Evolutionary conservation across 2,797 vertebrate genomes (phyloP).

Genomic region (Oceanodroma leucorhoa): DNA sequence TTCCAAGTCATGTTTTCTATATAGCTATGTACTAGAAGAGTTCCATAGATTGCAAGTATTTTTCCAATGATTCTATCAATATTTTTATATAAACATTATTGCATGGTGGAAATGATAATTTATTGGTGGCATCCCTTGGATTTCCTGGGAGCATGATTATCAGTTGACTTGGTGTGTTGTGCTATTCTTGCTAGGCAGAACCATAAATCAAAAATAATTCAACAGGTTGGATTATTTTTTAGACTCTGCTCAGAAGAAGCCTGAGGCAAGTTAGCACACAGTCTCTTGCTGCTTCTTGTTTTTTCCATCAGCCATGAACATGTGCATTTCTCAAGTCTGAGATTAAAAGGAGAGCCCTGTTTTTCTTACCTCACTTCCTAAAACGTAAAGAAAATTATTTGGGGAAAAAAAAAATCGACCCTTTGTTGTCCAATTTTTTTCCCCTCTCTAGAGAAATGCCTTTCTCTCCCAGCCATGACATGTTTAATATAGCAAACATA

Average conservation of each 20-base stretch:
- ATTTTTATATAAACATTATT: not conserved
- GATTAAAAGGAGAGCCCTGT: not conserved
- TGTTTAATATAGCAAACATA: not conserved
- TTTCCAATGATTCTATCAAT: not conserved
- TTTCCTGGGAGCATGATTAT: slow-evolving; percentile 4
- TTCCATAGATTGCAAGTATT: not conserved
- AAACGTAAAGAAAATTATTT: not conserved
- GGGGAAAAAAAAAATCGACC: not conserved
- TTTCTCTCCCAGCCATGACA: not conserved
- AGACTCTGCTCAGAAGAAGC: not conserved
- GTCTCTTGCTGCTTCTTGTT: slow-evolving; percentile 6
- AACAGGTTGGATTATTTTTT: slow-evolving; percentile 40
- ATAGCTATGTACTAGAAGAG: not conserved
- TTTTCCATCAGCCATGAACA: not conserved
- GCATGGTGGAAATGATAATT: not conserved
- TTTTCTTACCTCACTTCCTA: not conserved
- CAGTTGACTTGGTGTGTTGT: not conserved
- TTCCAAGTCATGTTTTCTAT: not conserved
- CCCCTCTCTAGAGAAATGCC: not conserved
- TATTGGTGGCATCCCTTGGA: not conserved
- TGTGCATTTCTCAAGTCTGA: not conserved
- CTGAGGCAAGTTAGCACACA: slow-evolving; percentile 29
- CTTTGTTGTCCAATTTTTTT: not conserved
- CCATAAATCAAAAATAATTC: slow-evolving; percentile 27
- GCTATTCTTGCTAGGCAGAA: not conserved